phyloP scores from a whole-genome alignment of 1,140 invertebrate species.

The Zophobas atratus region DNA sequence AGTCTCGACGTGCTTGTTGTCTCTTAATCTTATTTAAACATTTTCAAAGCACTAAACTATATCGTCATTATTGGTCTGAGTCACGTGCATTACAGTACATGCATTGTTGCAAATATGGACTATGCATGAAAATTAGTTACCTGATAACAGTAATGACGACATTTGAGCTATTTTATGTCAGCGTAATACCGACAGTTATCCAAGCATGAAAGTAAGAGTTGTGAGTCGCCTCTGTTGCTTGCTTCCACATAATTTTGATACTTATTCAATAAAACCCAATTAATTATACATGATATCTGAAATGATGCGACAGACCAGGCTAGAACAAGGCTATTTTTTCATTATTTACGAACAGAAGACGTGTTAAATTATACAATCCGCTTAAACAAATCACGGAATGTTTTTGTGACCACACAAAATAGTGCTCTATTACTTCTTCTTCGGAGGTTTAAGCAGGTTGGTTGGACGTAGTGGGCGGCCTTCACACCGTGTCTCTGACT shows the following conservation, averaged over 20 bases:
- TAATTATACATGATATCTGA: neutral
- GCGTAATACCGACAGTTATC: constrained; percentile 15
- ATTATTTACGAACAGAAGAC: too few relatives aligned
- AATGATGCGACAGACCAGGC: neutral
- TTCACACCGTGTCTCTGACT: constrained; percentile 41
- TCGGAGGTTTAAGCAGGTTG: constrained; percentile 9
- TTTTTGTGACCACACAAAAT: constrained; percentile 18
- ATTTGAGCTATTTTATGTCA: constrained; percentile 5
- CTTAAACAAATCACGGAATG: constrained; percentile 2
- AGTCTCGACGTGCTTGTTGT: too few relatives aligned
- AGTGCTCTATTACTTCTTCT: constrained; percentile 29
- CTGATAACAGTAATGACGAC: neutral
- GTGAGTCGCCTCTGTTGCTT: neutral
- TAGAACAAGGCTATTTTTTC: constrained; percentile 28
- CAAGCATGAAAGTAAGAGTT: neutral
- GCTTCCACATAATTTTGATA: constrained; percentile 24
- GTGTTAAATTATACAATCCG: neutral
- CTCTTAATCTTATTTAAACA: too few relatives aligned
- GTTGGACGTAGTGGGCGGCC: constrained; percentile 42
- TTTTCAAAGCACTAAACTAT: too few relatives aligned
- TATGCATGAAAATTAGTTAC: neutral
- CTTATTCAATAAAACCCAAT: constrained; percentile 24
- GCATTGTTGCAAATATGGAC: neutral
- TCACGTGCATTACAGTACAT: constrained; percentile 1
- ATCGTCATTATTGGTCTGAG: neutral